These are phyloP conservation scores for Silurus glanis DNA, from an alignment of 2,113 vertebrate genomes.

Conservation along the genomic window DNA sequence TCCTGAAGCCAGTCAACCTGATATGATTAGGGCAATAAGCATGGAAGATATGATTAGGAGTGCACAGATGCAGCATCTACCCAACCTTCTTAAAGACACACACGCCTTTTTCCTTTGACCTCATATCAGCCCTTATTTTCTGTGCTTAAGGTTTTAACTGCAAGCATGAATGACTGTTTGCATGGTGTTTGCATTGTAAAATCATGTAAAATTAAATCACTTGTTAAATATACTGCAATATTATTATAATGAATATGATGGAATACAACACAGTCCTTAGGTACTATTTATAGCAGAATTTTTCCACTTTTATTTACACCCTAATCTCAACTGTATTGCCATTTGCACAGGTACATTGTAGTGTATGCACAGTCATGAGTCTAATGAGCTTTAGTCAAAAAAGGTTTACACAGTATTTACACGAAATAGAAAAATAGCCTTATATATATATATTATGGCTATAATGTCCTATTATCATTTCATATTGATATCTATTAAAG, in stretches of 20 bases:
- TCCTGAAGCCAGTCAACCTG: constrained; percentile 7
- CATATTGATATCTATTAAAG: too few relatives aligned
- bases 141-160: background rate
- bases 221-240: background rate
- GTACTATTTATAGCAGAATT: background rate
- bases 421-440: too few relatives aligned
- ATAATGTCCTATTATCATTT: too few relatives aligned
- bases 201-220: background rate
- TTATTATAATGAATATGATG: background rate
- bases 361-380: too few relatives aligned
- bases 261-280: background rate
- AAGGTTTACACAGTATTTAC: too few relatives aligned
- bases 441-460: too few relatives aligned
- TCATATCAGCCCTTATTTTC: background rate
- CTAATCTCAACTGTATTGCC: too few relatives aligned
- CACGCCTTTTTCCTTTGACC: background rate
- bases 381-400: too few relatives aligned
- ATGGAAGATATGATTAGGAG: constrained; percentile 14
- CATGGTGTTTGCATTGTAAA: background rate
- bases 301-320: background rate
- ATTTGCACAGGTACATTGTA: too few relatives aligned
- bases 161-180: background rate
- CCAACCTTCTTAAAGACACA: background rate
- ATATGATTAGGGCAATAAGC: constrained; percentile 22
- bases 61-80: background rate